Percentiles rank a stretch among this genome's conserved stretches.
phyloP scores from a whole-genome alignment of 2,113 vertebrate species.

The Pelobates fuscus region DNA sequence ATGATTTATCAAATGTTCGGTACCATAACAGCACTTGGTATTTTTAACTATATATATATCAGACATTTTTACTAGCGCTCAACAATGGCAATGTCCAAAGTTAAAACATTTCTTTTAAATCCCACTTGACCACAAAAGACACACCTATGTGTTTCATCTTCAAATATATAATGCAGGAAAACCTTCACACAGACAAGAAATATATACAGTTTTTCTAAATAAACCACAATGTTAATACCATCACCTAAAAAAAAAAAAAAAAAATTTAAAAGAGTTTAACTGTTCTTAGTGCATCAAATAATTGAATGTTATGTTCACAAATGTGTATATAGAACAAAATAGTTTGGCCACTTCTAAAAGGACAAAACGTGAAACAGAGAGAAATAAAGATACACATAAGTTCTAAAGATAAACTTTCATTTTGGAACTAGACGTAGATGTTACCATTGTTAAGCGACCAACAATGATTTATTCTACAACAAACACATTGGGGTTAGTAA shows the following conservation, averaged over 20 bases:
- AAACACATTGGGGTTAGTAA: neutral
- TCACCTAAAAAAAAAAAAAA: too few species aligned
- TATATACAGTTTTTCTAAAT: conserved; percentile 14
- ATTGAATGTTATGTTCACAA: conserved; percentile 11
- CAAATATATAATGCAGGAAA: conserved; percentile 25
- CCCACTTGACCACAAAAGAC: neutral
- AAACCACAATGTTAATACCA: conserved; percentile 16
- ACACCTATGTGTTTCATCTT: neutral
- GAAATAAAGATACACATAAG: too few species aligned
- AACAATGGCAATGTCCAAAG: too few species aligned
- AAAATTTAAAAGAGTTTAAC: neutral
- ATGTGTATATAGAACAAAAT: neutral
- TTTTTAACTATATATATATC: too few species aligned
- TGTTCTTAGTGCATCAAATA: conserved; percentile 1
- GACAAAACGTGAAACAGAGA: neutral
- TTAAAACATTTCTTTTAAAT: too few species aligned
- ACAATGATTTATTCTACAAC: conserved; percentile 45
- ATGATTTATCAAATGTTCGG: too few species aligned
- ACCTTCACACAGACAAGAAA: neutral
- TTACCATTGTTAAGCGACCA: conserved; percentile 17
- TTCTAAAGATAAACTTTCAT: too few species aligned
- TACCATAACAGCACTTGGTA: too few species aligned
- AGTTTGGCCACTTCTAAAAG: neutral
- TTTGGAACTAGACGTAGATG: neutral
- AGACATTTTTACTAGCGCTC: too few species aligned